Percentiles rank a stretch among this genome's conserved stretches.
phyloP scores from a whole-genome alignment of 2,797 vertebrate genomes.

The Acanthurus lineatus region DNA sequence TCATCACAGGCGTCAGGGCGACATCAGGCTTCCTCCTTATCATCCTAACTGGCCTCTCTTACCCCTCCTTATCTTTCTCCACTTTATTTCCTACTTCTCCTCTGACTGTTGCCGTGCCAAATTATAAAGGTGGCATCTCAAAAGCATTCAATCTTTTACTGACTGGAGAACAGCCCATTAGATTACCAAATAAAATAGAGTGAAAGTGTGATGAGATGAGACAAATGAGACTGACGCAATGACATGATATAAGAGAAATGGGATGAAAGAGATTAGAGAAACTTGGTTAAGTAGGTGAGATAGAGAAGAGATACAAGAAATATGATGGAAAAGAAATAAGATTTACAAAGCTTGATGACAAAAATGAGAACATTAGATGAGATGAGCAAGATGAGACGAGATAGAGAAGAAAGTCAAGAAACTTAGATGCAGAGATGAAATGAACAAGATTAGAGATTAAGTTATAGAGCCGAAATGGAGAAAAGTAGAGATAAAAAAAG shows the following conservation, averaged over 20 bases:
- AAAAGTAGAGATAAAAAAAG: too few relatives aligned
- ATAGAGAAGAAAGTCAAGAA: too few relatives aligned
- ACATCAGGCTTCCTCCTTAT: conserved; percentile 62
- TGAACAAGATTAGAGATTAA: too few relatives aligned
- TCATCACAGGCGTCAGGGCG: conserved; percentile 38
- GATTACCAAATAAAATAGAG: too few relatives aligned
- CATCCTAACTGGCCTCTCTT: conserved; percentile 50
- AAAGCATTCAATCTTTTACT: neutral
- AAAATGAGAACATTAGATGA: too few relatives aligned
- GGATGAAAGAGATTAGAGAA: neutral
- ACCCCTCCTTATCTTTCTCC: conserved; percentile 43
- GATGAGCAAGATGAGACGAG: too few relatives aligned
- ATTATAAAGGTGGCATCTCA: neutral
- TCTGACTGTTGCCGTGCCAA: neutral
- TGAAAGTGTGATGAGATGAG: neutral
- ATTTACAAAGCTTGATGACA: too few relatives aligned
- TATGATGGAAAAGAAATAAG: neutral
- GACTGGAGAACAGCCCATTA: neutral
- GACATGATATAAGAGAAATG: neutral
- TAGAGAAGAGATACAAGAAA: neutral
- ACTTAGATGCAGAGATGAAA: too few relatives aligned
- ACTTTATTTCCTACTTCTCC: conserved; percentile 6
- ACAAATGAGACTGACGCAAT: too few relatives aligned
- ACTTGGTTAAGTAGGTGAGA: neutral
- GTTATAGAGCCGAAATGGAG: too few relatives aligned